phyloP scores from a whole-genome alignment of 2,113 vertebrate genomes.

The Lophotis ruficrista region DNA sequence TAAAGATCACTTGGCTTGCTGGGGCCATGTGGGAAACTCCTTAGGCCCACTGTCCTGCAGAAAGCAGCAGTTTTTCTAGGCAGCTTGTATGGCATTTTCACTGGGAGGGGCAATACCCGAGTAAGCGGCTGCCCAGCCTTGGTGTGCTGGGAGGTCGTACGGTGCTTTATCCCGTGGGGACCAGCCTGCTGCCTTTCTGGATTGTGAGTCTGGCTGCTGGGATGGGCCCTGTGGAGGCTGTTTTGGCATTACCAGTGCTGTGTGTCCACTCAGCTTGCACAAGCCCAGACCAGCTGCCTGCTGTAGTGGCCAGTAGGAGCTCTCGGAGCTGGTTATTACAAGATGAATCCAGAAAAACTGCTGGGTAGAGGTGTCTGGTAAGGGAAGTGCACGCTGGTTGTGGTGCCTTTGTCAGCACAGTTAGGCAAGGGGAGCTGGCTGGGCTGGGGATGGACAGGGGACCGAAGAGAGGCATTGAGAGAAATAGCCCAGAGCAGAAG shows the following conservation, averaged over 20 bases:
- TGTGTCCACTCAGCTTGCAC: background rate
- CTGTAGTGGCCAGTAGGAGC: background rate
- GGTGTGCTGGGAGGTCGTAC: background rate
- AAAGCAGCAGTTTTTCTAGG: background rate
- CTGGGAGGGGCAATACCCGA: background rate
- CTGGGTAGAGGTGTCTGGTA: background rate
- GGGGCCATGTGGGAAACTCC: background rate
- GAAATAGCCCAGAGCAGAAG: background rate
- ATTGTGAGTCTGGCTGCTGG: background rate
- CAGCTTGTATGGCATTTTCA: background rate
- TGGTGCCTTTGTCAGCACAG: background rate
- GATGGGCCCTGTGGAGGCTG: no score
- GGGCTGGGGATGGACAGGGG: background rate
- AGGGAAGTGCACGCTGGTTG: background rate
- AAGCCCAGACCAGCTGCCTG: background rate
- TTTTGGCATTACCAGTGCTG: background rate
- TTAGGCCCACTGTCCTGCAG: background rate
- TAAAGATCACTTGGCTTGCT: background rate
- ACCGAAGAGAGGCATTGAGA: background rate
- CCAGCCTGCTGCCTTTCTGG: background rate
- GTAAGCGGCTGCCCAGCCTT: background rate
- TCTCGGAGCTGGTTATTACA: background rate
- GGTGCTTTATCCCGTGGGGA: background rate
- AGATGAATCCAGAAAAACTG: background rate
- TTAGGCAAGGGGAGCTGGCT: background rate